phyloP scores from a whole-genome alignment of 2,797 vertebrate genomes.

The Falco biarmicus region DNA sequence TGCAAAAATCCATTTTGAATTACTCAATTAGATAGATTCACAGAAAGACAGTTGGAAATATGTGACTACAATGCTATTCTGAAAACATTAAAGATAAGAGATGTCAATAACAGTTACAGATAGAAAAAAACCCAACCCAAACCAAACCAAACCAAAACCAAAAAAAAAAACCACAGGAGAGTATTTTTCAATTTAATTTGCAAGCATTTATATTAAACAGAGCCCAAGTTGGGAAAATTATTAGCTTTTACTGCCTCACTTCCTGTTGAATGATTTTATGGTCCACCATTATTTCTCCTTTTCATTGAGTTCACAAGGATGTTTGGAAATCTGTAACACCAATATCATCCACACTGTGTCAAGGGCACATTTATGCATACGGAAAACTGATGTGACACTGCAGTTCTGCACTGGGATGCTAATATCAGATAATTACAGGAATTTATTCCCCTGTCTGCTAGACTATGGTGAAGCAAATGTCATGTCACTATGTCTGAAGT shows the following conservation, averaged over 20 bases:
- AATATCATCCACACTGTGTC: background rate
- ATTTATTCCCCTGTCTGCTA: background rate
- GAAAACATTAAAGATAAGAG: background rate
- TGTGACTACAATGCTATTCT: background rate
- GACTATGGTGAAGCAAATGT: background rate
- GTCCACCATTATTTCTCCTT: background rate
- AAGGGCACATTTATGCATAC: background rate
- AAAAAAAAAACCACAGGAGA: background rate
- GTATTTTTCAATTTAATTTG: background rate
- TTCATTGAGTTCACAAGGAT: background rate
- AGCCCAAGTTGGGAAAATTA: background rate
- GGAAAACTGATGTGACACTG: background rate
- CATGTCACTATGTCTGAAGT: background rate
- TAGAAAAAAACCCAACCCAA: background rate
- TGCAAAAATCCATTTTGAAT: background rate
- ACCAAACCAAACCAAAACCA: no score
- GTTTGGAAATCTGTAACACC: background rate
- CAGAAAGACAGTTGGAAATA: background rate
- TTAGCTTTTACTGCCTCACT: background rate
- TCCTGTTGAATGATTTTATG: background rate
- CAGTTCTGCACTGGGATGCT: background rate
- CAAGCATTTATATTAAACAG: background rate
- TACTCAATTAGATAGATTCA: background rate
- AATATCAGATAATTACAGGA: background rate
- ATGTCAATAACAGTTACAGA: background rate